Conservation (phyloP, 2,797 vertebrate genomes). For the Carapus acus region DNA sequence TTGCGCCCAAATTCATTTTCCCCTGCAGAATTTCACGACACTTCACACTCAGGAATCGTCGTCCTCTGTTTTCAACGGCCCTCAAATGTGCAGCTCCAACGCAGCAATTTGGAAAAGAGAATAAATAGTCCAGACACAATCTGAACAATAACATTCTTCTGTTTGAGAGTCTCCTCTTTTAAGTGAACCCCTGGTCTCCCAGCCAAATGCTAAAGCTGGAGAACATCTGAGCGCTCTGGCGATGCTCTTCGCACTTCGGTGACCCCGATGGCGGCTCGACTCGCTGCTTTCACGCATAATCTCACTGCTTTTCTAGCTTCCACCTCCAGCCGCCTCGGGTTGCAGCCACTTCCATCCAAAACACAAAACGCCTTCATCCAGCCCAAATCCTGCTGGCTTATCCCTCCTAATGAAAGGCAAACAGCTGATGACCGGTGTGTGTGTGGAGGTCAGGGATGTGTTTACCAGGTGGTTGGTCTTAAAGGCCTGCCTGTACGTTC, state of each 20-base stretch:
- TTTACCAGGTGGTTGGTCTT: constrained; percentile 40
- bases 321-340: constrained; percentile 52
- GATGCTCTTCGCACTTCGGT: constrained; percentile 22
- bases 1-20: constrained; percentile 8
- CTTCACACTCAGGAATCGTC: neutral
- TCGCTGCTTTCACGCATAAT: constrained; percentile 45
- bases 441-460: constrained; percentile 42
- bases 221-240: no score
- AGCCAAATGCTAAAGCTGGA: no score
- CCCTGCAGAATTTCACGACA: constrained; percentile 1
- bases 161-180: neutral
- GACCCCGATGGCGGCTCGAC: constrained; percentile 31
- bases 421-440: constrained; percentile 48
- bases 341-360: constrained; percentile 48
- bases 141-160: neutral
- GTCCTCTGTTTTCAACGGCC: constrained; percentile 11
- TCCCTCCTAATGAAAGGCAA: constrained; percentile 60
- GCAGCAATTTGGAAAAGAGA: constrained; percentile 6
- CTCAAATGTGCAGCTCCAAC: neutral
- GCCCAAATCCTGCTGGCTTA: constrained; percentile 34
- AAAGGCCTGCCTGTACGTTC: constrained; percentile 45
- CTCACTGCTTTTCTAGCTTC: constrained; percentile 42
- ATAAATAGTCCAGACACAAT: neutral
- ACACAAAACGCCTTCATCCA: constrained; percentile 25
- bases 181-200: no score